Percentiles rank a stretch among this genome's conserved stretches.
These are phyloP conservation scores for Anticlea derivata DNA, from an alignment of 2,888 invertebrate species.

Conservation along the genomic window DNA sequence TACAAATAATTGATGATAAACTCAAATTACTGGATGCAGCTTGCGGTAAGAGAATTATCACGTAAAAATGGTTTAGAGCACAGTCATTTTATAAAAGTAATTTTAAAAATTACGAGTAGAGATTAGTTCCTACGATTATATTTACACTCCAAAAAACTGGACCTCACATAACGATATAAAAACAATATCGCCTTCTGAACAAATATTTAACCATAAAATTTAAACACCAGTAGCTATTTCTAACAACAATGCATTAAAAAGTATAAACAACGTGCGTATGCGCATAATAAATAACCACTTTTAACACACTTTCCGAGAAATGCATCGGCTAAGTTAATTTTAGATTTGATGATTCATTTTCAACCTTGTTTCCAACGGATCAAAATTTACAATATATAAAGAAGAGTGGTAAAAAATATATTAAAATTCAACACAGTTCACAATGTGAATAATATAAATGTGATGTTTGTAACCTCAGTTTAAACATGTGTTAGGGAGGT, in stretches of 20 bases:
- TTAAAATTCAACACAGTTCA: conserved; percentile 40
- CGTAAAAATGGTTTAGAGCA: too few species aligned
- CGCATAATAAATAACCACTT: conserved; percentile 59
- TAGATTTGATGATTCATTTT: conserved; percentile 18
- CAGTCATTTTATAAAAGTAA: too few species aligned
- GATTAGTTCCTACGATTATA: too few species aligned
- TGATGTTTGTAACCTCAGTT: conserved; percentile 32
- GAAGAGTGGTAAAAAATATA: conserved; percentile 23
- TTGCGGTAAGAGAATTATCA: too few species aligned
- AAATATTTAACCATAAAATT: conserved; percentile 57
- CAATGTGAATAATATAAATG: conserved; percentile 44
- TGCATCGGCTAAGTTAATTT: conserved; percentile 45
- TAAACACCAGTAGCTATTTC: conserved; percentile 61
- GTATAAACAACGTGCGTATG: conserved; percentile 55
- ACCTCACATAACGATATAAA: conserved; percentile 56
- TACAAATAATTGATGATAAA: too few species aligned
- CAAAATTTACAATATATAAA: not conserved
- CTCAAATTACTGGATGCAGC: too few species aligned
- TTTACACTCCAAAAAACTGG: conserved; percentile 23
- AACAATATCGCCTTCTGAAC: conserved; percentile 54
- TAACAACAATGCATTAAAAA: conserved; percentile 60
- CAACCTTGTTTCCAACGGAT: conserved; percentile 10
- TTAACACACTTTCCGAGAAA: conserved; percentile 56
- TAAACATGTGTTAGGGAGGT: conserved; percentile 38
- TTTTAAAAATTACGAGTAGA: too few species aligned